Conservation (phyloP, 1,140 invertebrate genomes). For the Rhynchophorus ferrugineus region DNA sequence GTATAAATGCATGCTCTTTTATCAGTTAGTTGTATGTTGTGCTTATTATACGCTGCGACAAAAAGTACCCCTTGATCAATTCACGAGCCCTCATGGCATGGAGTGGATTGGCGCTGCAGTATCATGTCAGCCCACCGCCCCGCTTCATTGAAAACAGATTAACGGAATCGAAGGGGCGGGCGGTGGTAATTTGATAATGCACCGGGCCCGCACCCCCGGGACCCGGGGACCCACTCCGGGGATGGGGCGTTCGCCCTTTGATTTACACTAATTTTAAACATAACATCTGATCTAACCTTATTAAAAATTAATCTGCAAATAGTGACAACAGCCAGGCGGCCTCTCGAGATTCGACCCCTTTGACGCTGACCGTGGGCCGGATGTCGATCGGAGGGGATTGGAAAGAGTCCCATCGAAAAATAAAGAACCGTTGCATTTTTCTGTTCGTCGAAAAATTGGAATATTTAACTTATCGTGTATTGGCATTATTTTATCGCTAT, state of each 20-base stretch:
- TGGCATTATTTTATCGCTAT: too few relatives aligned
- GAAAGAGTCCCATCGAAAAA: too few relatives aligned
- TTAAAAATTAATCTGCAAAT: constrained; percentile 42
- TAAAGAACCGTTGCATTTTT: too few relatives aligned
- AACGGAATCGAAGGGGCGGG: constrained; percentile 39
- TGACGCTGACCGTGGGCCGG: constrained; percentile 1
- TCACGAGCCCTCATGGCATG: too few relatives aligned
- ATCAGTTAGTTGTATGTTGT: too few relatives aligned
- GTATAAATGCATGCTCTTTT: neutral
- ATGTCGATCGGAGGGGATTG: too few relatives aligned
- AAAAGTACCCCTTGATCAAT: too few relatives aligned
- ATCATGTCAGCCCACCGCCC: too few relatives aligned
- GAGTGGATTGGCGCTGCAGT: too few relatives aligned
- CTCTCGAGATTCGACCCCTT: constrained; percentile 17
- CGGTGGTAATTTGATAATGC: constrained; percentile 43
- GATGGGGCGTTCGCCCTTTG: constrained; percentile 35
- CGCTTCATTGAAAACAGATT: constrained; percentile 43
- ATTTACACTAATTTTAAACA: constrained; percentile 45
- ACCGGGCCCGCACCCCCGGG: constrained; percentile 23
- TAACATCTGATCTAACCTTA: constrained; percentile 42
- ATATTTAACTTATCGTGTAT: too few relatives aligned
- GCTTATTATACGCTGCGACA: too few relatives aligned
- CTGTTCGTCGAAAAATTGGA: too few relatives aligned
- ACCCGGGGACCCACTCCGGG: constrained; percentile 18
- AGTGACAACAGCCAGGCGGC: constrained; percentile 20